Conservation (phyloP, 1,140 invertebrate genomes). For the Aphelinus certus region DNA sequence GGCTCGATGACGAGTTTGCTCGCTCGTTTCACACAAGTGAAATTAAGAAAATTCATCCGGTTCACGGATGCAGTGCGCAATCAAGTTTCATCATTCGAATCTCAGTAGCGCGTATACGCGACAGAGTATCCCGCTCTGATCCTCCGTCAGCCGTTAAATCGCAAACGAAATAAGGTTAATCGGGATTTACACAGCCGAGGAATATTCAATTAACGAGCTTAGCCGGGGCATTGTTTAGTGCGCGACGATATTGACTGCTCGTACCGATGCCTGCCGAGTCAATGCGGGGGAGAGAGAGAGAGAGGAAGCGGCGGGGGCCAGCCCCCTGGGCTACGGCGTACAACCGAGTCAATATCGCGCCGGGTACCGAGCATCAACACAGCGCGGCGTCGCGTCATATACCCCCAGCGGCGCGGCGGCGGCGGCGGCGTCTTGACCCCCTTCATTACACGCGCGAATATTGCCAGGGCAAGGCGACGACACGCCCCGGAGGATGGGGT, state of each 20-base stretch:
- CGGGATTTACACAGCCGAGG: not conserved
- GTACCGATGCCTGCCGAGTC: not conserved
- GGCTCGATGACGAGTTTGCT: too few relatives aligned
- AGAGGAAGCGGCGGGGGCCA: too few relatives aligned
- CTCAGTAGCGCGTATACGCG: too few relatives aligned
- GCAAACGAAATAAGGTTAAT: slow-evolving; percentile 3
- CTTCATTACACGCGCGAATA: slow-evolving; percentile 27
- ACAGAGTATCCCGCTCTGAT: too few relatives aligned
- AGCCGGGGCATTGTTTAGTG: slow-evolving; percentile 18
- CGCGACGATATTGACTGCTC: slow-evolving; percentile 22
- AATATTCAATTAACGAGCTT: slow-evolving; percentile 15
- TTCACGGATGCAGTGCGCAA: too few relatives aligned
- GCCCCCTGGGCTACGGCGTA: not conserved
- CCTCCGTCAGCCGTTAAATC: too few relatives aligned
- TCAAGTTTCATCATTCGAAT: too few relatives aligned
- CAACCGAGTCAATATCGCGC: slow-evolving; percentile 30
- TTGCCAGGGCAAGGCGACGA: slow-evolving; percentile 9
- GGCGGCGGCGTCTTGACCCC: not conserved
- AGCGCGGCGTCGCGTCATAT: not conserved
- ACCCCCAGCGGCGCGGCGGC: not conserved
- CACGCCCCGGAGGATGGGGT: not conserved
- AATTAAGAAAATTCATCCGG: too few relatives aligned
- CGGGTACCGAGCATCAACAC: slow-evolving; percentile 30
- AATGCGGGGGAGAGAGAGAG: not conserved
- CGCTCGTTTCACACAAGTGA: too few relatives aligned